Evolutionary conservation across 1,140 invertebrate species (phyloP), one percentile per base, ranked within the genome.

Genomic region (Asbolus verrucosus): DNA sequence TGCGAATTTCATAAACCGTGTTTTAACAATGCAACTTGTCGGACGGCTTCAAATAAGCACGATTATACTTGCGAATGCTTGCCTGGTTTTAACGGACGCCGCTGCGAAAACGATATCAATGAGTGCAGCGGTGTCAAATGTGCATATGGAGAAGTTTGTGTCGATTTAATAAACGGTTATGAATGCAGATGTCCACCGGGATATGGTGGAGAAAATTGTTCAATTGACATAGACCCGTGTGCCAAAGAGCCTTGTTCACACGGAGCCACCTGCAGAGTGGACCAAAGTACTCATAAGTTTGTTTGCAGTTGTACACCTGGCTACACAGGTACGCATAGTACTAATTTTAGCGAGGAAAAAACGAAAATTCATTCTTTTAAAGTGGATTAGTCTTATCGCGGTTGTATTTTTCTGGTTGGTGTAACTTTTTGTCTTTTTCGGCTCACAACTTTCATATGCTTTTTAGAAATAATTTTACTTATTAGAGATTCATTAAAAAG

Each of bases 81-180:
- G 1, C 73, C 82, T 1, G 82, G 82, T 75, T 97, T 90, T 83
- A 87, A 88, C 60, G 95, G 95, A 5, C 82, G 85, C 50, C 81
- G 87, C 13, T 98, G 95, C 82, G 91, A 96, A 63, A 83, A 85
- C 16, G 87, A 93, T 68, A 87, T 91, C 43, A 89, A 94, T 81
- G 89, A 94, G 36, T 94, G 93, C 71, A 72, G 84, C 0, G 86
- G 85, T 61, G 84, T 86, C 1, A 83, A 84, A 19, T 95, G 94
- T 80, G 82, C 87, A 0, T 82, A 87, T 33, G 86, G 85, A 0
- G 85, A 87, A 67, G 81, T 89, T 5, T 92, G 91, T 81, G 82
- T 89, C 4, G 89, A 91, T 77, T 81, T 86, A 19, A 81, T 92
- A 1, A 87, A 84, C 19, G 84, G 85, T 13, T 92, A 90, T 80